Conservation (phyloP, 2,888 invertebrate species). For the Eupithecia insigniata region DNA sequence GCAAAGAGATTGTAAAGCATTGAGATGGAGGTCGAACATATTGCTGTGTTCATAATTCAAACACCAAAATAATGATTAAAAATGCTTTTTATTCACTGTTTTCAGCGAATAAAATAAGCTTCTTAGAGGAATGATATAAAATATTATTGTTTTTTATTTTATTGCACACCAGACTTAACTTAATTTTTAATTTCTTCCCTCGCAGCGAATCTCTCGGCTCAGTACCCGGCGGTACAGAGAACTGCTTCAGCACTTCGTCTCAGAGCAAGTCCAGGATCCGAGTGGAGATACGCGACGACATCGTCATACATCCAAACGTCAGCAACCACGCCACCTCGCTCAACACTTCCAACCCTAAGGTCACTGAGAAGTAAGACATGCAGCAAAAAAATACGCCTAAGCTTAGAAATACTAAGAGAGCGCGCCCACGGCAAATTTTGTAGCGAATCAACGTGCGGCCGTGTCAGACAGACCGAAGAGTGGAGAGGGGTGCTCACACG, state of each 20-base stretch:
- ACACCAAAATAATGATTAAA: too few species aligned
- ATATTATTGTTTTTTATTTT: too few species aligned
- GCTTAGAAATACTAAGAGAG: not conserved
- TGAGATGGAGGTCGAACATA: too few species aligned
- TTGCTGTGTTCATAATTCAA: too few species aligned
- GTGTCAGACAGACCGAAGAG: too few species aligned
- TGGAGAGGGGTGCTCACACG: too few species aligned
- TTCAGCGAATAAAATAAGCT: too few species aligned
- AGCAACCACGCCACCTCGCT: slow-evolving; percentile 75
- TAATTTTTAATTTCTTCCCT: not conserved
- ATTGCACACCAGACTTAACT: not conserved
- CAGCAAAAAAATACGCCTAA: not conserved
- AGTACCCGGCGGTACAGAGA: slow-evolving; percentile 77
- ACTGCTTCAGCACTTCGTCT: slow-evolving; percentile 89
- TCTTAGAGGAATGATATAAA: too few species aligned
- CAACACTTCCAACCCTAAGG: slow-evolving; percentile 50
- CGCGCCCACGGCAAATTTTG: too few species aligned
- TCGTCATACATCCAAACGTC: slow-evolving; percentile 84
- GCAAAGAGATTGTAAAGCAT: too few species aligned
- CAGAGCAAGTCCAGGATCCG: slow-evolving; percentile 91
- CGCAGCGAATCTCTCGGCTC: slow-evolving; percentile 81
- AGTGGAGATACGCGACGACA: slow-evolving; percentile 89
- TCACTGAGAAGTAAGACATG: slow-evolving; percentile 59
- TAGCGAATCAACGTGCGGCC: too few species aligned
- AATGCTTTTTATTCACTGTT: too few species aligned